Base-by-base conservation (phyloP, 1,140 invertebrate species). In the Phortica variegata region DNA sequence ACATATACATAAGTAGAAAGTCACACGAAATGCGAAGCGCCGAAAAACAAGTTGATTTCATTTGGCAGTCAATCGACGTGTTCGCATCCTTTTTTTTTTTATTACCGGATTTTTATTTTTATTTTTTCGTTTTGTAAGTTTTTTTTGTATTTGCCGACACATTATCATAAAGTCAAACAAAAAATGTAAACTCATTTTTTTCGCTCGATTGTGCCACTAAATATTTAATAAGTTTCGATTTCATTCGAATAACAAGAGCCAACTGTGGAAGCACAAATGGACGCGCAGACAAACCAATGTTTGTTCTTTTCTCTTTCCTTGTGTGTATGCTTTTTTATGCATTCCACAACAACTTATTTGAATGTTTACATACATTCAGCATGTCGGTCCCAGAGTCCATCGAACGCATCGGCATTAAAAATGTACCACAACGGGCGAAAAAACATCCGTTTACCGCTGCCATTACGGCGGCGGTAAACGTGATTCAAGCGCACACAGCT, bases 161-260 rank as follows among this genome's bases (percentile, higher is more conserved):
- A 72, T 72, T 72, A 72, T 65, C 68, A 72, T 72, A 72, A 72
- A 72, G 68, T 72, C 68, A 61, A 56, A 49, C 52, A 38, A 59
- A 38, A 58, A 71, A 68, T 71, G 63, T 58, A 58, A 69, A 55
- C 56, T 68, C 66, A 72, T 72, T 65, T 63, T 54, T 62, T 54
- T 38, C 40, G 46, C 32, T 44, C 46, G 31, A 44, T 23, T 43
- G 20, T 37, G 33, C 51, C 47, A 44, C 56, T 72, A 68, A 72
- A 72, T 72, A 71, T 72, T 72, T 72, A 59, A 72, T 62, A 68
- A 72, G 68, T 66, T 72, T 72, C 68, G 68, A 72, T 72, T 72
- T 72, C 68, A 65, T 61, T 61, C 50, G 43, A 45, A 40, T 38
- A 47, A 26, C 23, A 26, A 26, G 23, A 26, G 23, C 23, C 23